Percentiles rank a stretch among this genome's conserved stretches.
Evolutionary conservation across 2,113 vertebrate species (phyloP).

Genomic region (Phaethornis superciliosus): DNA sequence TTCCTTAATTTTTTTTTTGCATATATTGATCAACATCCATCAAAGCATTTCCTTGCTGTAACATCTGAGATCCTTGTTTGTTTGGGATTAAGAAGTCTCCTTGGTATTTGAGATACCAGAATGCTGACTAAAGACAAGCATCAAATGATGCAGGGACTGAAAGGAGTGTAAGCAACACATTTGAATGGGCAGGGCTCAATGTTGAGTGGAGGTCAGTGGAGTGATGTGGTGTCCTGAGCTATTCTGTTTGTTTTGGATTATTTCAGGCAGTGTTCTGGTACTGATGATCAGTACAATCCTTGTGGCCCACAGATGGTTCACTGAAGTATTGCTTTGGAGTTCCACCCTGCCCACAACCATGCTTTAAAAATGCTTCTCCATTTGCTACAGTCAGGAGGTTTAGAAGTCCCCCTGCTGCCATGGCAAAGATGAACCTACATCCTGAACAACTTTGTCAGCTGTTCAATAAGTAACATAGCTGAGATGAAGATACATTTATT

Average conservation of each 20-base stretch:
- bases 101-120: neutral
- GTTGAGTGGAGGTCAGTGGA: neutral
- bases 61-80: neutral
- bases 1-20: neutral
- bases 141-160: neutral
- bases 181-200: neutral
- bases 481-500: neutral
- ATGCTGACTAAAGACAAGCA: neutral
- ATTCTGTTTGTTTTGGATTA: neutral
- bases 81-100: neutral
- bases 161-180: neutral
- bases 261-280: neutral
- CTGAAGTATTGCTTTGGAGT: neutral
- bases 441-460: neutral
- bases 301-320: neutral
- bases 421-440: neutral
- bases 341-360: neutral
- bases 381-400: neutral
- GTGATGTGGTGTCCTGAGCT: neutral
- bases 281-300: neutral
- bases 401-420: neutral
- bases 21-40: neutral
- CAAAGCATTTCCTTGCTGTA: neutral
- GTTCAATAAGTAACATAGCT: neutral
- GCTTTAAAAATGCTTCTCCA: neutral